These are phyloP conservation scores for Thumatha senex DNA, from an alignment of 2,888 invertebrate genomes.

Conservation along the genomic window DNA sequence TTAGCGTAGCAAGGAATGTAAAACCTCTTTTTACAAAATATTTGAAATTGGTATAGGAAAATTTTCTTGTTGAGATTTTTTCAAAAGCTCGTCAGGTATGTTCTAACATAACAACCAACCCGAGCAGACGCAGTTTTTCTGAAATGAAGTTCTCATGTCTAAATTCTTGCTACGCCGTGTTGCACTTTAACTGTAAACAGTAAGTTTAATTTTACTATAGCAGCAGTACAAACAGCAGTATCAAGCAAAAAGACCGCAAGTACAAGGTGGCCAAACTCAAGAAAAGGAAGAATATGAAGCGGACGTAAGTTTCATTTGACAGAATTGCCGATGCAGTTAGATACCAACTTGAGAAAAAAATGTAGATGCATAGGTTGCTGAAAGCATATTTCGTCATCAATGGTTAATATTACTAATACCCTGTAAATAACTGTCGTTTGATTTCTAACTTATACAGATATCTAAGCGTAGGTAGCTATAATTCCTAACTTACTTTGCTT, in stretches of 20 bases:
- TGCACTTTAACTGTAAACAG: constrained; percentile 3
- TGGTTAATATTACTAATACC: too few relatives aligned
- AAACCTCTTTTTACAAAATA: not conserved
- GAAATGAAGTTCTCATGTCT: not conserved
- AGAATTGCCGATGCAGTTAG: not conserved
- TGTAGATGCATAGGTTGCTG: too few relatives aligned
- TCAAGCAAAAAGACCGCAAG: constrained; percentile 57
- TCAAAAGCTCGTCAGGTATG: too few relatives aligned
- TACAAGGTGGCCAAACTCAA: constrained; percentile 53
- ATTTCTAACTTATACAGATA: too few relatives aligned
- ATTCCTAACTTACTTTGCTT: not conserved
- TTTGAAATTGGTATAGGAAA: too few relatives aligned
- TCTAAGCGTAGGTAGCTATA: not conserved
- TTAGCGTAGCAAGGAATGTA: constrained; percentile 1
- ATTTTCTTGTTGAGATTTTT: too few relatives aligned
- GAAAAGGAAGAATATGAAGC: constrained; percentile 84
- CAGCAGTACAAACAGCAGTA: constrained; percentile 50
- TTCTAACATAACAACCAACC: too few relatives aligned
- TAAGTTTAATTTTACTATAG: constrained; percentile 21
- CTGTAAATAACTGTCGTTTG: too few relatives aligned
- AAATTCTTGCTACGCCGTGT: constrained; percentile 1
- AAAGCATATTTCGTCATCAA: too few relatives aligned
- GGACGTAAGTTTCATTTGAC: constrained; percentile 39
- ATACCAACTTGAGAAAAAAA: too few relatives aligned
- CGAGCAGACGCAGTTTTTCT: not conserved